phyloP scores from a whole-genome alignment of 2,888 invertebrate species.

The Caprella mutica region DNA sequence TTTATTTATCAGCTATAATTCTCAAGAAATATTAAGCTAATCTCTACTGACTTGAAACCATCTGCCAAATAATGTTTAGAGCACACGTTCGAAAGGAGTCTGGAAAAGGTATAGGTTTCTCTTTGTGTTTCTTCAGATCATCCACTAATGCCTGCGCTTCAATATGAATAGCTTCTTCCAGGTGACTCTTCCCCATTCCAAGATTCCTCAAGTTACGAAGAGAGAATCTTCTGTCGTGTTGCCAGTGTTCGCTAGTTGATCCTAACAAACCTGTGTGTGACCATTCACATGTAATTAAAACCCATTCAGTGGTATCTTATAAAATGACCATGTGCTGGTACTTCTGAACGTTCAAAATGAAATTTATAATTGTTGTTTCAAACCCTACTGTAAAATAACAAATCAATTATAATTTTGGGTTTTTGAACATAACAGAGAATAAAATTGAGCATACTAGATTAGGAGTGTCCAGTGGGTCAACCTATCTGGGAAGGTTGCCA shows the following conservation, averaged over 20 bases:
- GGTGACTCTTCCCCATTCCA: constrained; percentile 14
- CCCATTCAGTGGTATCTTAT: too few species aligned
- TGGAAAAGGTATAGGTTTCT: constrained; percentile 6
- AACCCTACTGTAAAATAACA: too few species aligned
- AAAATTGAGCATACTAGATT: too few species aligned
- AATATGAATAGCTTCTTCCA: constrained; percentile 13
- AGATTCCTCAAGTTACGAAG: background rate
- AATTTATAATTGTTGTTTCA: too few species aligned
- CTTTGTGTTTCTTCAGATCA: constrained; percentile 7
- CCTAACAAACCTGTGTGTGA: too few species aligned
- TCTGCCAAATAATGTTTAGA: constrained; percentile 19
- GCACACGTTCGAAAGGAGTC: constrained; percentile 3
- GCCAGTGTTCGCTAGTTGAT: constrained; percentile 5
- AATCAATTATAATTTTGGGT: too few species aligned
- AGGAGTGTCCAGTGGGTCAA: too few species aligned
- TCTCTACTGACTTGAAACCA: constrained; percentile 15
- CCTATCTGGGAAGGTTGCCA: too few species aligned
- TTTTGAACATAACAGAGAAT: too few species aligned
- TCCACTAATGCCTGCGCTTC: constrained; percentile 13
- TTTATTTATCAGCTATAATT: background rate
- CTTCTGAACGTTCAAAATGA: too few species aligned
- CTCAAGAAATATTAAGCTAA: background rate
- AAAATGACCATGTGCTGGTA: too few species aligned
- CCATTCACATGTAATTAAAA: too few species aligned
- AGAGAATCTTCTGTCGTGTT: background rate